phyloP scores from a whole-genome alignment of 1,140 invertebrate species.

The Dryas iulia region DNA sequence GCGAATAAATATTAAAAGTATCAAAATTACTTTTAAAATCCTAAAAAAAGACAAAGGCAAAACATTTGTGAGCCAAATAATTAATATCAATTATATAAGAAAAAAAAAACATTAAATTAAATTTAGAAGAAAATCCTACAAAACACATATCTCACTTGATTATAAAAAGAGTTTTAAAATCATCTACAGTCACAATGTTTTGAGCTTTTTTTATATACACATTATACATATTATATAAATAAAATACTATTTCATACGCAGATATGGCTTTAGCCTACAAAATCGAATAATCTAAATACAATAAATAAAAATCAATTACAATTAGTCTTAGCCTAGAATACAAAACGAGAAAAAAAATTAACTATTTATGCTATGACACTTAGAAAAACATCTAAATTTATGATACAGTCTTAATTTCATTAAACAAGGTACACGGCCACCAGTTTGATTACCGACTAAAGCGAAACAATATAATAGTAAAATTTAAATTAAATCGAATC shows the following conservation, averaged over 20 bases:
- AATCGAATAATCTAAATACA: not conserved
- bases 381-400: constrained; percentile 2
- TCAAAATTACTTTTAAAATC: not conserved
- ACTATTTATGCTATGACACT: constrained; percentile 1
- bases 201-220: constrained; percentile 2
- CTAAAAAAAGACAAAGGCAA: not conserved
- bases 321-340: not conserved
- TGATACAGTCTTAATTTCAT: constrained; percentile 5
- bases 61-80: not conserved
- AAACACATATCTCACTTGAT: not conserved
- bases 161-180: not conserved
- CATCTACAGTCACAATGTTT: constrained; percentile 6
- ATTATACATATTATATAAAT: not conserved
- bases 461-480: not conserved
- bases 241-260: not conserved
- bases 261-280: not conserved
- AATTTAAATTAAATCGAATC: not conserved
- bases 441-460: not conserved
- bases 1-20: not conserved
- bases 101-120: not conserved
- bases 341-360: not conserved
- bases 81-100: not conserved
- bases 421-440: constrained; percentile 3
- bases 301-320: not conserved
- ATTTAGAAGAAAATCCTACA: not conserved